phyloP scores from a whole-genome alignment of 2,113 vertebrate species.

The Oreocharis arfaki region DNA sequence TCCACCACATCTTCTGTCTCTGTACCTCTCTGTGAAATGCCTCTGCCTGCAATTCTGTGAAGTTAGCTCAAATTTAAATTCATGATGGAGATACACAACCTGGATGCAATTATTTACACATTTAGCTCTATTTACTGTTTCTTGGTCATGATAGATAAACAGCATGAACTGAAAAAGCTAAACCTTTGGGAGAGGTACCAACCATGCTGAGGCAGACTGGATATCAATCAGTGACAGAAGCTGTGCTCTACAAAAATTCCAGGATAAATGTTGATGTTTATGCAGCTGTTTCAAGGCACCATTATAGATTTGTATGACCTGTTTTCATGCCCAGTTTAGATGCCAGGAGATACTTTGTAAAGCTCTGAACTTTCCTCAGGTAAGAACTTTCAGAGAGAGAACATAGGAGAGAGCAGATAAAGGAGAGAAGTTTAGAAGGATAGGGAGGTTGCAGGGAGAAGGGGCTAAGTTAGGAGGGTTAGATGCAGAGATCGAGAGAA shows the following conservation, averaged over 20 bases:
- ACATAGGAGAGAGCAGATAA: background rate
- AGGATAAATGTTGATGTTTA: background rate
- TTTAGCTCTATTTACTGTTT: background rate
- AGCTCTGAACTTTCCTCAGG: background rate
- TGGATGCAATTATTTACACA: background rate
- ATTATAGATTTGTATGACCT: background rate
- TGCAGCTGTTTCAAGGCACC: slow-evolving; percentile 35
- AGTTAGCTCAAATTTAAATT: background rate
- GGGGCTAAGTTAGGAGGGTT: background rate
- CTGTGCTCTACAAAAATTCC: background rate
- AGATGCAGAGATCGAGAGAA: slow-evolving; percentile 24
- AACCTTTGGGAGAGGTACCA: background rate
- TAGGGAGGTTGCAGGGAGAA: background rate
- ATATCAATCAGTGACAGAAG: background rate
- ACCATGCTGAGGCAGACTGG: background rate
- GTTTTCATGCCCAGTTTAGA: background rate
- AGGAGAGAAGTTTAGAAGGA: background rate
- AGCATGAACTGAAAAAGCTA: background rate
- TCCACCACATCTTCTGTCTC: background rate
- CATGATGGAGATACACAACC: background rate
- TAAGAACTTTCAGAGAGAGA: background rate
- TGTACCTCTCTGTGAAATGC: background rate
- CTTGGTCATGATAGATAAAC: background rate
- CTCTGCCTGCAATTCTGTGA: background rate
- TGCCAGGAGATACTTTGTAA: background rate